Base-by-base conservation (phyloP, 1,140 invertebrate genomes). In the Zaprionus capensis region DNA sequence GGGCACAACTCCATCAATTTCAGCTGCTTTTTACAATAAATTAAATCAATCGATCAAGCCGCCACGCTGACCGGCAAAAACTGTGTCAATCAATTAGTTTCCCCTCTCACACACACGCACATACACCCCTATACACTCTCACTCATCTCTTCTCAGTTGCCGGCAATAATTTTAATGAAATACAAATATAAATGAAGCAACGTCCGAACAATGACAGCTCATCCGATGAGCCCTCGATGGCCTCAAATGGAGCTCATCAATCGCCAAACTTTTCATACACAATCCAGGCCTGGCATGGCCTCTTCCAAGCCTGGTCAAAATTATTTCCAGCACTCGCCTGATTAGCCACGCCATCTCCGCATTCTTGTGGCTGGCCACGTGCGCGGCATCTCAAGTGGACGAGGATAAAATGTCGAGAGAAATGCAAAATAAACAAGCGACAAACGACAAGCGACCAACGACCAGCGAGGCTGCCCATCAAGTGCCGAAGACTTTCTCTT, bases 31-130 rank as follows among this genome's bases (percentile, higher is more conserved):
- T 88, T 90, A 78, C 81, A 79, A 84, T 76, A 88, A 88, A 88
- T 88, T 88, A 84, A 88, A 88, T 88, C 84, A 88, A 88, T 88
- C 84, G 81, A 88, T 88, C 84, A 88, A 84, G 81, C 78, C 36
- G 73, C 53, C 69, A 71, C 61, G 64, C 58, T 63, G 71, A 57
- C 85, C 62, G 62, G 66, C 81, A 90, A 90, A 88, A 88, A 88
- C 81, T 84, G 81, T 90, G 85, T 86, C 84, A 88, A 88, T 88
- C 84, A 88, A 88, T 87, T 87, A 87, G 84, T 87, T 87, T 82
- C 62, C 15, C 61, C 11, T 66, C 64, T 24, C 38, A 69, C 28
- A 71, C 44, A 51, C 51, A 70, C 51, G 20, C 38, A 64, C 51
- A 51, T 49, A 62, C 73, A 71, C 24, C 53, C 53, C 53, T 36